phyloP scores from a whole-genome alignment of 2,888 invertebrate species.

The Gastrophysa polygoni region DNA sequence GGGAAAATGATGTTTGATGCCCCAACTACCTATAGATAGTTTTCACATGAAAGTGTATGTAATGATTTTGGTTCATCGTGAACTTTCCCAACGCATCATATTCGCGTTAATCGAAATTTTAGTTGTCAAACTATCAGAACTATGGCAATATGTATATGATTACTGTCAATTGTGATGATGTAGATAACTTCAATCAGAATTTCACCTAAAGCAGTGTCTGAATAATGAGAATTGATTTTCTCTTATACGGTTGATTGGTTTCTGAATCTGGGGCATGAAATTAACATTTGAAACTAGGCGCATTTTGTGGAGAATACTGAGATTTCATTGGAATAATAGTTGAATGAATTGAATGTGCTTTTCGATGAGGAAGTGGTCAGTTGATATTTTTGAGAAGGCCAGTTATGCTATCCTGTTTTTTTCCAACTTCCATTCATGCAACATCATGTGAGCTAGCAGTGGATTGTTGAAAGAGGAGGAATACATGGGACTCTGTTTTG shows the following conservation, averaged over 20 bases:
- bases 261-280: slow-evolving; percentile 38
- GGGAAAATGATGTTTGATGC: too few species aligned
- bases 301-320: slow-evolving; percentile 22
- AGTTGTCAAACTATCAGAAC: background rate
- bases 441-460: too few species aligned
- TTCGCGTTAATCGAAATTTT: background rate
- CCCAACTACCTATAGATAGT: too few species aligned
- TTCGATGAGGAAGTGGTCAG: too few species aligned
- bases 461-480: too few species aligned
- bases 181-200: background rate
- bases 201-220: background rate
- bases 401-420: background rate
- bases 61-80: too few species aligned
- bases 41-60: too few species aligned
- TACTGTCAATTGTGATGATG: background rate
- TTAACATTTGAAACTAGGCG: slow-evolving; percentile 37
- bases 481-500: too few species aligned
- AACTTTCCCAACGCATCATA: background rate
- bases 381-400: background rate
- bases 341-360: too few species aligned
- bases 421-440: background rate
- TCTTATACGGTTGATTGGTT: slow-evolving; percentile 30
- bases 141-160: background rate
- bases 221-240: background rate
- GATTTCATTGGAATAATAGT: too few species aligned